These are phyloP conservation scores for Hyalella azteca DNA, from an alignment of 2,888 invertebrate genomes.

Conservation along the genomic window DNA sequence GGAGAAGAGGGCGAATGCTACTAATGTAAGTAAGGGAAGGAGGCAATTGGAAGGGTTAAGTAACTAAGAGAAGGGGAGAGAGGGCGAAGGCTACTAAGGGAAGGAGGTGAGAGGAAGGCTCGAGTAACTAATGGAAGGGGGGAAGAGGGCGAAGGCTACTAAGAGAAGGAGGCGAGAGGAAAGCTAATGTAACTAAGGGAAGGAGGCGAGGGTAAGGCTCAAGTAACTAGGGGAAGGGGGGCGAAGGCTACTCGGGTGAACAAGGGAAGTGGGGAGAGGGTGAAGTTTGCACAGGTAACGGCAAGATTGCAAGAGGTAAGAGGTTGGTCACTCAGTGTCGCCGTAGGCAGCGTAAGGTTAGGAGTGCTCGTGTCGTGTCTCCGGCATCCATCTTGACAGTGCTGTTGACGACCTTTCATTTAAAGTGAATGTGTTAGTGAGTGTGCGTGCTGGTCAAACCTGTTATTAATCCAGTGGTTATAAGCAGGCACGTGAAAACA, in stretches of 20 bases:
- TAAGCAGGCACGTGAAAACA: too few species aligned
- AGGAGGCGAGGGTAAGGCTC: neutral
- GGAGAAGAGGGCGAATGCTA: neutral
- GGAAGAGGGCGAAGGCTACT: neutral
- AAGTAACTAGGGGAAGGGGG: neutral
- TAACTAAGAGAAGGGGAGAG: too few species aligned
- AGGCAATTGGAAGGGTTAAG: too few species aligned
- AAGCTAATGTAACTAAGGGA: neutral
- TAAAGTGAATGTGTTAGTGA: too few species aligned
- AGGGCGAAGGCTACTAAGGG: neutral
- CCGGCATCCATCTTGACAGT: neutral
- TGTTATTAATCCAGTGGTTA: too few species aligned
- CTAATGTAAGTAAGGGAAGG: too few species aligned
- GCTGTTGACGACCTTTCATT: too few species aligned
- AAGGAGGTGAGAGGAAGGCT: neutral
- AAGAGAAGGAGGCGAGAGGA: neutral
- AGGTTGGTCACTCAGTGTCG: constrained; percentile 12
- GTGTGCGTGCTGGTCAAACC: too few species aligned
- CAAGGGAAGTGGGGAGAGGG: neutral
- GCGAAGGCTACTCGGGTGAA: neutral
- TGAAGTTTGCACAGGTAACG: neutral
- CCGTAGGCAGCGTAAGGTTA: neutral
- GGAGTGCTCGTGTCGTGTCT: neutral
- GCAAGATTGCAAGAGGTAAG: neutral
- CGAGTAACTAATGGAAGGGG: neutral